Percentiles rank a stretch among this genome's conserved stretches.
These are phyloP conservation scores for Scaeva pyrastri DNA, from an alignment of 2,888 invertebrate genomes.

Conservation along the genomic window DNA sequence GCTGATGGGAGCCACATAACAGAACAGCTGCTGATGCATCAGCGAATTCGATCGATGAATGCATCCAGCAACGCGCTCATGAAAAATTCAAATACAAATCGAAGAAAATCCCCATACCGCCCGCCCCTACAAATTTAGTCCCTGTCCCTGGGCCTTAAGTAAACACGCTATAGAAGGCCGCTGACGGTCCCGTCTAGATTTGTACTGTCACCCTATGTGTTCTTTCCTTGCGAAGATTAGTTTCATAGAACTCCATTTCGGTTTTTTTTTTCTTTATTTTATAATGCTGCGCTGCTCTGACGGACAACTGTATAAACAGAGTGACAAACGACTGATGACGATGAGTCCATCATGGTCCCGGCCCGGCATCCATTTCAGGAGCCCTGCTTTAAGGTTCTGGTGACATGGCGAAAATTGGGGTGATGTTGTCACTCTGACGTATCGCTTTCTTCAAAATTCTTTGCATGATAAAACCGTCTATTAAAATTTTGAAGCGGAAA, in stretches of 20 bases:
- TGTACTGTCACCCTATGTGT: constrained; percentile 10
- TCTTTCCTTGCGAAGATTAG: constrained; percentile 48
- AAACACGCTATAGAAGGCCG: constrained; percentile 53
- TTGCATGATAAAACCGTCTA: constrained; percentile 67
- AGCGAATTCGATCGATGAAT: constrained; percentile 64
- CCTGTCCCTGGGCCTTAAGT: constrained; percentile 57
- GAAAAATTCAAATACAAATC: constrained; percentile 22
- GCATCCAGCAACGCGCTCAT: constrained; percentile 51
- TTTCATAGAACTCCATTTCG: constrained; percentile 45
- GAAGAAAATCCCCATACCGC: constrained; percentile 54
- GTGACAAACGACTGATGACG: background rate
- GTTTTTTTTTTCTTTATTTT: constrained; percentile 10
- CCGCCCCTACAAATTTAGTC: constrained; percentile 41
- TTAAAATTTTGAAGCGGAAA: constrained; percentile 75
- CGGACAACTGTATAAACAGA: constrained; percentile 67
- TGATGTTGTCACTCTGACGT: constrained; percentile 48
- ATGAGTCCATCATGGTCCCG: constrained; percentile 5
- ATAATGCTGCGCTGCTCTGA: constrained; percentile 28
- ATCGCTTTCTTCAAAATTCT: constrained; percentile 64
- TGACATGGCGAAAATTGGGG: constrained; percentile 75
- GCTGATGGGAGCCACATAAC: constrained; percentile 63
- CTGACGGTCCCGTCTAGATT: constrained; percentile 10
- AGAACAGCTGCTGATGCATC: constrained; percentile 74
- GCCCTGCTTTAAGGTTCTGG: constrained; percentile 57
- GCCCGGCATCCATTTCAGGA: constrained; percentile 42